A percentile compares a stretch with the other conserved stretches of the same genome.
Evolutionary conservation across 2,797 vertebrate genomes (phyloP).

Genomic region (Esox masquinongy): DNA sequence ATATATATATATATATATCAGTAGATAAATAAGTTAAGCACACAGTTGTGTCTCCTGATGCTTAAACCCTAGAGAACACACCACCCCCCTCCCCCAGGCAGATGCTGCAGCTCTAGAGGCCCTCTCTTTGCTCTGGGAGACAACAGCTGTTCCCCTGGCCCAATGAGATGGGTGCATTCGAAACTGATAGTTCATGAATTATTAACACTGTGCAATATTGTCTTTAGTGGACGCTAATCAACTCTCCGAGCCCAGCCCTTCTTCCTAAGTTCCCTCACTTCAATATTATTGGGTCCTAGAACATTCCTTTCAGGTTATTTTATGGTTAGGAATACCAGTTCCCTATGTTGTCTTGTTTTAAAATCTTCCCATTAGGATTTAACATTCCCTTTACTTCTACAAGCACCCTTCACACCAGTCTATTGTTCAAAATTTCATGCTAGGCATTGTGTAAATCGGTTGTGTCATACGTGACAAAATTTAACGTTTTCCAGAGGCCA

Average conservation of each 20-base stretch:
- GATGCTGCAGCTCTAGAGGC: constrained; percentile 82
- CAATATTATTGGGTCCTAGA: background rate
- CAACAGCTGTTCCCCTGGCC: constrained; percentile 77
- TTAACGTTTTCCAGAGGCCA: background rate
- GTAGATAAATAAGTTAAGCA: constrained; percentile 78
- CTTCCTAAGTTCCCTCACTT: background rate
- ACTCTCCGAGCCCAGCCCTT: constrained; percentile 28
- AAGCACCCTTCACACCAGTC: background rate
- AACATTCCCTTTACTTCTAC: background rate
- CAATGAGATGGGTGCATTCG: constrained; percentile 70
- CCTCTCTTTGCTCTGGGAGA: constrained; percentile 57
- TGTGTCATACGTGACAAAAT: background rate
- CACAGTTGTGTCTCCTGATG: constrained; percentile 78
- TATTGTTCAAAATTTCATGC: background rate
- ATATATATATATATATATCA: constrained; percentile 72
- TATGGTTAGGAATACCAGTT: background rate
- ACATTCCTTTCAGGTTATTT: background rate
- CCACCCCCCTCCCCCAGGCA: constrained; percentile 62
- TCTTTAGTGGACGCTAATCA: constrained; percentile 33
- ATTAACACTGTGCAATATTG: constrained; percentile 68
- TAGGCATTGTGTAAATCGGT: background rate
- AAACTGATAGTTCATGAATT: constrained; percentile 80
- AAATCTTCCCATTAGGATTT: background rate
- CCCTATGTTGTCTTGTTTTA: background rate
- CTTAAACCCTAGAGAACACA: constrained; percentile 62